Conservation (phyloP, 2,797 vertebrate genomes). For the Phyllotis vaccarum region DNA sequence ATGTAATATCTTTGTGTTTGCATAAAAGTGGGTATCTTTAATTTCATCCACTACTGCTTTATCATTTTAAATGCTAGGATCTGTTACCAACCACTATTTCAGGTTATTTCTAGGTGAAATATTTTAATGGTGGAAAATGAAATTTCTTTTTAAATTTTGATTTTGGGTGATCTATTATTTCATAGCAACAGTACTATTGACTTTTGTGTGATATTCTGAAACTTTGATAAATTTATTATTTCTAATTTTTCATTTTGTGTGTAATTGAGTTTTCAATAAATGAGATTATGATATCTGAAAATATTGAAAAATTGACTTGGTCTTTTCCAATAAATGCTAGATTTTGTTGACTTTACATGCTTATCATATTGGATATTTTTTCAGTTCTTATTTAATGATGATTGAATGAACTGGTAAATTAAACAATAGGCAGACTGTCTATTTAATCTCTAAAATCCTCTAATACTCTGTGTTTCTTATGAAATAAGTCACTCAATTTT, state of each 20-base stretch:
- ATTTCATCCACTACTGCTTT: background rate
- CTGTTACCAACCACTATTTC: background rate
- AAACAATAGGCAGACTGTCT: background rate
- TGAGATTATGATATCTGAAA: background rate
- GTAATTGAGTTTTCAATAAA: background rate
- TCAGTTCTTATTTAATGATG: slow-evolving; percentile 34
- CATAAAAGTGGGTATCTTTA: background rate
- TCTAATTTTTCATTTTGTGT: background rate
- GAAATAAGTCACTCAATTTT: background rate
- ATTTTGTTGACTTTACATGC: background rate
- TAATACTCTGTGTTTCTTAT: slow-evolving; percentile 8
- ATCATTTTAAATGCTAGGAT: background rate
- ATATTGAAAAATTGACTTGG: background rate
- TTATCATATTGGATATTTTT: background rate
- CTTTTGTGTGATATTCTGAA: background rate
- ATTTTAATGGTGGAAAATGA: background rate
- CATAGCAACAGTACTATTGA: background rate
- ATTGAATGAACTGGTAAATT: background rate
- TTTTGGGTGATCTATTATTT: background rate
- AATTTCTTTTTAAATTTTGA: background rate
- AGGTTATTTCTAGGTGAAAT: background rate
- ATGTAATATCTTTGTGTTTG: background rate
- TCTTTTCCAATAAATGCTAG: background rate
- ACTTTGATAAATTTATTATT: background rate
- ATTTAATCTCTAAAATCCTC: background rate